Base-by-base conservation (phyloP, 2,888 invertebrate species). In the Spatulosminthurus flaviceps region DNA sequence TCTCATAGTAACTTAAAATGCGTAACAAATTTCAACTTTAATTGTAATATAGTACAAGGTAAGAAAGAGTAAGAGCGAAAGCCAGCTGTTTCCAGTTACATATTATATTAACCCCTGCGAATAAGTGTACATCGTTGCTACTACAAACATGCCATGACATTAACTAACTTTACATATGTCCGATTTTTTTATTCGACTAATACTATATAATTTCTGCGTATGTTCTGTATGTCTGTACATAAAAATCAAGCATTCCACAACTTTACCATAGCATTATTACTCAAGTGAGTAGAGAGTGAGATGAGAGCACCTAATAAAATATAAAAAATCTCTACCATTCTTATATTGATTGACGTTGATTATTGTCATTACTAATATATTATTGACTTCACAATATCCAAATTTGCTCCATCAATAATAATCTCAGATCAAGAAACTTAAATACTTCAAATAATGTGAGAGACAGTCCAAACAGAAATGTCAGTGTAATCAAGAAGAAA, bases 341-440 rank as follows among this genome's bases (percentile, higher is more conserved):
- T 19, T 16, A 41, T 41, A 13, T 16, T 51, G 51, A 51, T 51
- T 51, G 51, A 51, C 51, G 51, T 51, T 51, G 51, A 51, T 51
- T 51, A 51, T 51, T 51, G 5, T 51, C 16, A 51, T 51, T 51
- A n/a, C 51, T 16, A 51, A 51, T 51, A 51, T 51, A n/a, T 51
- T 19, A 51, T 51, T 51, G 51, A 51, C 51, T 51, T 4, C n/a
- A 51, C n/a, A 51, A n/a, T 51, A 16, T n/a, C n/a, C n/a, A 51
- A 51, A 51, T 51, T 51, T 51, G 51, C 51, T 11, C 5, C 51
- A 9, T 51, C 51, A 51, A 51, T 51, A 51, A 51, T 19, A 5
- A 51, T 19, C 51, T 19, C 1, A n/a, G n/a, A n/a, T 51, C 19
- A 2, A n/a, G 51, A 13, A 51, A 51, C 51, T 2, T 9, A 41